Evolutionary conservation across 1,140 invertebrate species (phyloP).

Genomic region (Andrena cerasifolii): DNA sequence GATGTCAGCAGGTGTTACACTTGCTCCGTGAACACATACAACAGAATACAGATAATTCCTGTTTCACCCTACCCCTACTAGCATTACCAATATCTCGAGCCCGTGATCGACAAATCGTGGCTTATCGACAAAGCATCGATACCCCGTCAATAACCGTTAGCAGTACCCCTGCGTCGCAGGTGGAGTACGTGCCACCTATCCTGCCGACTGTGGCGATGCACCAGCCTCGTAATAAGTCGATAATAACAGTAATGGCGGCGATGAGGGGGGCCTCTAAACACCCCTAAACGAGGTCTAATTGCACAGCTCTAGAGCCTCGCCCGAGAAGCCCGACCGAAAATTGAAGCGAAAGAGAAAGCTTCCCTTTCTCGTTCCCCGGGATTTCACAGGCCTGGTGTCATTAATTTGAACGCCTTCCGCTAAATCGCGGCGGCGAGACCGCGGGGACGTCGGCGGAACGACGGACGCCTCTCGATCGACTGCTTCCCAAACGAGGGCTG

Average conservation of each 20-base stretch:
- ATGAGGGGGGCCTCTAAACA: constrained; percentile 80
- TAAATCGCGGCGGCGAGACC: constrained; percentile 61
- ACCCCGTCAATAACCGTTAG: neutral
- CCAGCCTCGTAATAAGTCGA: constrained; percentile 79
- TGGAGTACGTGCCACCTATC: constrained; percentile 3
- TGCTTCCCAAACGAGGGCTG: constrained; percentile 49
- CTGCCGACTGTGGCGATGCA: constrained; percentile 19
- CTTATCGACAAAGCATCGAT: neutral
- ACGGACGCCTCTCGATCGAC: constrained; percentile 18
- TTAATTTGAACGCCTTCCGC: constrained; percentile 73
- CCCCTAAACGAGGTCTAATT: constrained; percentile 81
- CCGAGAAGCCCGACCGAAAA: constrained; percentile 41
- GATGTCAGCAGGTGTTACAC: no score
- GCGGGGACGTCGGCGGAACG: constrained; percentile 4
- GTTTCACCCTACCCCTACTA: no score
- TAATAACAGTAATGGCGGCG: constrained; percentile 81
- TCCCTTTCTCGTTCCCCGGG: constrained; percentile 7
- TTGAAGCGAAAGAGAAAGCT: constrained; percentile 43
- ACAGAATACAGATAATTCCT: no score
- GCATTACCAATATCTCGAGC: no score
- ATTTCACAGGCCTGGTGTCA: constrained; percentile 68
- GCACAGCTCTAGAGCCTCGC: constrained; percentile 58
- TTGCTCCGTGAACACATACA: no score
- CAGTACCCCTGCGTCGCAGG: neutral
- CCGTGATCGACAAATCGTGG: neutral